Percentiles rank a stretch among this genome's conserved stretches.
Conservation (phyloP, 2,797 vertebrate species). For the Sciaenops ocellatus region DNA sequence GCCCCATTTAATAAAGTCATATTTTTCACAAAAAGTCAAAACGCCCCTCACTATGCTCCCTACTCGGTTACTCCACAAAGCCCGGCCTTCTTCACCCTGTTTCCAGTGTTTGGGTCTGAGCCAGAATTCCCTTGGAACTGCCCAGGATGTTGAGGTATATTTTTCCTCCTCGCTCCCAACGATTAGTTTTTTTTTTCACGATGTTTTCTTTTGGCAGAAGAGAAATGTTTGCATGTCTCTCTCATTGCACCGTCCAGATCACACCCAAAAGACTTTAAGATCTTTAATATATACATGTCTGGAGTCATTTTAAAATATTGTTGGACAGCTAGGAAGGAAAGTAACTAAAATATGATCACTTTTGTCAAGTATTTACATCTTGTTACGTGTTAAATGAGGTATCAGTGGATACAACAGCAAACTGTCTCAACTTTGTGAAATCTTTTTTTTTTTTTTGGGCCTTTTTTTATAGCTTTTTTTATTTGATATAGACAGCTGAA, state of each 20-base stretch:
- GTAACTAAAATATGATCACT: not conserved
- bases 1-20: not conserved
- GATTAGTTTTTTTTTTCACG: constrained; percentile 61
- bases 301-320: constrained; percentile 7
- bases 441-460: too few species aligned
- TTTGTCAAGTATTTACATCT: not conserved
- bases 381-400: not conserved
- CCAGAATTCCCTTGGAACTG: constrained; percentile 74
- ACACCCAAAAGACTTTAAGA: constrained; percentile 40
- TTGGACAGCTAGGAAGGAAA: not conserved
- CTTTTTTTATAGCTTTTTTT: too few species aligned
- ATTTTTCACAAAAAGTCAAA: constrained; percentile 54
- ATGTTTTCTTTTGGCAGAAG: constrained; percentile 71
- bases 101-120: constrained; percentile 65
- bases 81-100: constrained; percentile 71
- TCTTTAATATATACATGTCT: constrained; percentile 21
- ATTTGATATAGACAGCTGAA: too few species aligned
- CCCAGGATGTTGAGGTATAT: constrained; percentile 80
- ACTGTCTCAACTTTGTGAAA: not conserved
- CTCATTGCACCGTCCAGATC: constrained; percentile 37
- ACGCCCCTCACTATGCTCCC: constrained; percentile 42
- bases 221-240: constrained; percentile 70
- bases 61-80: constrained; percentile 70
- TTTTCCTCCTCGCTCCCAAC: constrained; percentile 71
- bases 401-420: not conserved